Conservation (phyloP, 2,797 vertebrate genomes). For the Chrysocyon brachyurus region DNA sequence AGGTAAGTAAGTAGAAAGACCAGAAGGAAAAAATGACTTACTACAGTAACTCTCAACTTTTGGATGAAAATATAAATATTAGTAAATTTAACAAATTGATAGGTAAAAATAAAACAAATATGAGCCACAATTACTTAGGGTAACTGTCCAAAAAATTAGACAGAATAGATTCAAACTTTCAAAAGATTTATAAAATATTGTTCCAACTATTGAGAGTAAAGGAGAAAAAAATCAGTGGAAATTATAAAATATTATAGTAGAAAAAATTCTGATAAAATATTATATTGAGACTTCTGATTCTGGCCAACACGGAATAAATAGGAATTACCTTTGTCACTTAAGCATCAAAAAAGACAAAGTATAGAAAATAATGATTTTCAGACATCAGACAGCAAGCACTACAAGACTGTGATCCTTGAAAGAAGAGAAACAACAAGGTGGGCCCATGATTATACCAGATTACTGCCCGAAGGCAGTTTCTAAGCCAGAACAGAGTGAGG, state of each 20-base stretch:
- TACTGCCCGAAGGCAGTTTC: not conserved
- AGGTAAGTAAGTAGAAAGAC: not conserved
- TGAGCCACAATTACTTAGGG: not conserved
- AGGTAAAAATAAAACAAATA: not conserved
- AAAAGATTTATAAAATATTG: not conserved
- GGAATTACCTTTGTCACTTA: not conserved
- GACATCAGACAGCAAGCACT: not conserved
- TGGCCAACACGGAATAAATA: not conserved
- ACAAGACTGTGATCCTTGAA: not conserved
- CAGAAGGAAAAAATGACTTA: not conserved
- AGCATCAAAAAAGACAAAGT: not conserved
- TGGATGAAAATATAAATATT: not conserved
- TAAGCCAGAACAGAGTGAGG: not conserved
- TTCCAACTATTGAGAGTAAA: not conserved
- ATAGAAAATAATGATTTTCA: not conserved
- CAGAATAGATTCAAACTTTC: not conserved
- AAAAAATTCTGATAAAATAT: not conserved
- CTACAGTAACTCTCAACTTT: not conserved
- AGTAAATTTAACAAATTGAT: not conserved
- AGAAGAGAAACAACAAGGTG: not conserved
- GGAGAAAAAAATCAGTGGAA: not conserved
- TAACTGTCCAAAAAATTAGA: not conserved
- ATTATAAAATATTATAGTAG: not conserved
- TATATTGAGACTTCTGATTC: not conserved
- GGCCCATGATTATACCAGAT: not conserved